Evolutionary conservation across 2,888 invertebrate genomes (phyloP).

Genomic region (Dastarcus helophoroides): DNA sequence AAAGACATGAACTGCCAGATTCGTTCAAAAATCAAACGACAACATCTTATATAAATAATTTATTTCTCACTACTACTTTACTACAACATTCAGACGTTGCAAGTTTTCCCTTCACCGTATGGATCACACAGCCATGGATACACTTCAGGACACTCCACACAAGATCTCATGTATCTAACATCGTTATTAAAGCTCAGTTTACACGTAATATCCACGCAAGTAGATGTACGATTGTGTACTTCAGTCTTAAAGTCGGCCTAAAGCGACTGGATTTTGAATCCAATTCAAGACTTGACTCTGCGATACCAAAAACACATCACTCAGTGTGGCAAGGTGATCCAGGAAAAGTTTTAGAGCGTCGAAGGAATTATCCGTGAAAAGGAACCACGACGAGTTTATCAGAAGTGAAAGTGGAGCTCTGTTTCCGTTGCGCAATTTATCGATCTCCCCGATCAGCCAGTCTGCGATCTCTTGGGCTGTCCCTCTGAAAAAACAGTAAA

Average conservation of each 20-base stretch:
- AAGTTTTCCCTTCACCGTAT: no score
- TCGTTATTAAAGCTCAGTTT: neutral
- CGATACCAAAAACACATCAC: slow-evolving; percentile 37
- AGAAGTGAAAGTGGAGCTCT: slow-evolving; percentile 41
- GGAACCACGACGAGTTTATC: slow-evolving; percentile 41
- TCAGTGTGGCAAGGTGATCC: slow-evolving; percentile 23
- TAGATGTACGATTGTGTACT: neutral
- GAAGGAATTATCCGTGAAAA: slow-evolving; percentile 22
- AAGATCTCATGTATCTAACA: neutral
- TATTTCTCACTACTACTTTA: no score
- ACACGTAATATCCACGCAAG: no score
- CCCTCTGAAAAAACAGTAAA: slow-evolving; percentile 23
- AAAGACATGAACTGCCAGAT: no score
- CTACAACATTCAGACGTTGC: no score
- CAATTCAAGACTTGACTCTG: slow-evolving; percentile 35
- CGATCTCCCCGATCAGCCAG: slow-evolving; percentile 39
- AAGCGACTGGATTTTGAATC: slow-evolving; percentile 33
- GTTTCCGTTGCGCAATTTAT: slow-evolving; percentile 32
- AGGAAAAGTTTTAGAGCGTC: slow-evolving; percentile 30
- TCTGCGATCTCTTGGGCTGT: slow-evolving; percentile 28
- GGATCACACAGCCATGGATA: slow-evolving; percentile 41
- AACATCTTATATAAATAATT: no score
- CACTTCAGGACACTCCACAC: slow-evolving; percentile 22
- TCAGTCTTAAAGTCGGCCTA: slow-evolving; percentile 10
- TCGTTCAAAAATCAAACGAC: no score